phyloP scores from a whole-genome alignment of 1,140 invertebrate genomes.

The Teleopsis dalmanni region DNA sequence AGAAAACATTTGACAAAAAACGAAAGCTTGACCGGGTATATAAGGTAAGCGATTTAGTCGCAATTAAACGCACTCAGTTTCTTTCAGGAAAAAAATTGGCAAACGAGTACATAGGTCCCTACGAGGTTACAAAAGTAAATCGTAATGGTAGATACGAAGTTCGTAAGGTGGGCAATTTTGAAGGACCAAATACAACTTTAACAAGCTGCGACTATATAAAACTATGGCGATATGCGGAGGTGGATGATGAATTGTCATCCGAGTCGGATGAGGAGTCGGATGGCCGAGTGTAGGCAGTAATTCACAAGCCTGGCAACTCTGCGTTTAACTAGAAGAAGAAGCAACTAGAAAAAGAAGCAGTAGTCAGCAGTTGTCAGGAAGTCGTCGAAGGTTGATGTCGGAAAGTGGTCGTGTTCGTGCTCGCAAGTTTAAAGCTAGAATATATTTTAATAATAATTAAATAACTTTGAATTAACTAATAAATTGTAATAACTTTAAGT shows the following conservation, averaged over 20 bases:
- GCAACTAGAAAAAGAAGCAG: no score
- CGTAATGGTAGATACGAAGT: background rate
- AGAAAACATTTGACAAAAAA: background rate
- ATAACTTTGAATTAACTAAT: no score
- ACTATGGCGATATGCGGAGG: background rate
- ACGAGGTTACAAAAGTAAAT: background rate
- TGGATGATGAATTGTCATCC: background rate
- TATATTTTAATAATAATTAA: no score
- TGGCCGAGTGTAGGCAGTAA: background rate
- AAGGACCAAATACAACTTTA: slow-evolving; percentile 2
- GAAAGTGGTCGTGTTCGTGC: no score
- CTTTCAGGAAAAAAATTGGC: background rate
- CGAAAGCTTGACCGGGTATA: background rate
- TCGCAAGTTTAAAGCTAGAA: no score
- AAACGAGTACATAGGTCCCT: background rate
- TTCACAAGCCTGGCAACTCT: no score
- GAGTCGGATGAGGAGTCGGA: background rate
- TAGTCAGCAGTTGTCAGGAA: no score
- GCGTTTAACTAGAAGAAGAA: no score
- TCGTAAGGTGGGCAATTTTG: background rate
- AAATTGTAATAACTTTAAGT: no score
- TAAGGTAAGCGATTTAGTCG: background rate
- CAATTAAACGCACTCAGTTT: background rate
- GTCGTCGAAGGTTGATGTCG: no score
- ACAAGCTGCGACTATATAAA: background rate